Base-by-base conservation (phyloP, 2,113 vertebrate genomes). In the Gymnocephalus cernua region DNA sequence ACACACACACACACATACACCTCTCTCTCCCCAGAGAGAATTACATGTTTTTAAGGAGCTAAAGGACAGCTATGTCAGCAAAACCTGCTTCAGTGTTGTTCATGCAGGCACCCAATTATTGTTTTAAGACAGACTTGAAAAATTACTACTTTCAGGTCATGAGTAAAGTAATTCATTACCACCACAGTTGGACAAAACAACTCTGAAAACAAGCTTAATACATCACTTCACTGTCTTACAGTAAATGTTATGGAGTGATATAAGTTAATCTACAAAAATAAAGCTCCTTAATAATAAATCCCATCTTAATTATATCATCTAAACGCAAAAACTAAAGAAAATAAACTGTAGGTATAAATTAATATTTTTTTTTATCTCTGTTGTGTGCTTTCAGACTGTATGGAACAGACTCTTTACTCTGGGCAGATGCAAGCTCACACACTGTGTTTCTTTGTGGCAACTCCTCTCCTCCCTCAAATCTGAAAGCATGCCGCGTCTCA, bases 391-490 rank as follows among this genome's bases (percentile, higher is more conserved):
- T 71, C 15, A 48, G 15, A 13, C 19, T 74, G 58, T 50, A 38
- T 41, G 35, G 23, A 56, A 29, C 35, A 44, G 35, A 35, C 19
- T 47, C 23, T 44, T 32, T 2, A 62, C 21, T 69, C 77, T 98
- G 11, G 57, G 79, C n/a, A 88, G 86, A 14, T 97, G 96, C 73
- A 87, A 74, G 12, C 85, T 98, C 2, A 94, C 88, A 68, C 96
- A 98, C 91, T 79, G 47, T 82, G 75, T 96, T 0, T 95, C 95
- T 64, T 89, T 98, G 0, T 98, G 97, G 97, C 95, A 97, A 68
- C 78, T 97, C 23, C 96, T 98, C 13, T 94, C 94, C 2, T 92
- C 95, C 4, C 90, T 88, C 57, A 97, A 96, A 64, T 98, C 97
- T 0, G 96, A 97, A 86, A 95, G 93, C 79, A 95, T 95, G 88